Percentiles rank a stretch among this genome's conserved stretches.
Conservation (phyloP, 2,113 vertebrate species). For the Rhinoderma darwinii region DNA sequence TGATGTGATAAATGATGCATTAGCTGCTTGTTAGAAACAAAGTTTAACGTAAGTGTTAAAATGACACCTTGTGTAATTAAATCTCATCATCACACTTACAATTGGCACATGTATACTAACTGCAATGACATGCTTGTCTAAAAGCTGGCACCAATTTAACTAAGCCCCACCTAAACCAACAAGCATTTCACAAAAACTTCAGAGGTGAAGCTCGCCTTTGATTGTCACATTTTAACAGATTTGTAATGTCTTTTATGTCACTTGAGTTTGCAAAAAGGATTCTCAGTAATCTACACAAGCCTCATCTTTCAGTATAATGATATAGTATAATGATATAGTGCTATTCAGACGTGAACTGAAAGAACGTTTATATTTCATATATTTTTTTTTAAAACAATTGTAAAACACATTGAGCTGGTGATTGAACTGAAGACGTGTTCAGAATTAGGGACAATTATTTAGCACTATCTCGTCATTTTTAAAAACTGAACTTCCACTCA, state of each 20-base stretch:
- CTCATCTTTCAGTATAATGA: neutral
- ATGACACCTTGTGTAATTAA: constrained; percentile 50
- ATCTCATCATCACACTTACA: constrained; percentile 50
- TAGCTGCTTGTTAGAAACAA: constrained; percentile 53
- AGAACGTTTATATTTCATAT: neutral
- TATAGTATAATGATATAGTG: neutral
- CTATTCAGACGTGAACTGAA: neutral
- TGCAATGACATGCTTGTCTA: constrained; percentile 38
- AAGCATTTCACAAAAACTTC: constrained; percentile 45
- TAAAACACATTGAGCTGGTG: too few species aligned
- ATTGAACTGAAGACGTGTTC: too few species aligned
- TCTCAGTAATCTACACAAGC: neutral
- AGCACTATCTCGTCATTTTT: too few species aligned
- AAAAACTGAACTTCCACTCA: too few species aligned
- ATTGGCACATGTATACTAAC: constrained; percentile 51
- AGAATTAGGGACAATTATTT: too few species aligned
- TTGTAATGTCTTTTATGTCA: constrained; percentile 23
- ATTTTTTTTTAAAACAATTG: too few species aligned
- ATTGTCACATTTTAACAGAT: constrained; percentile 19
- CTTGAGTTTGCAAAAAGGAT: neutral
- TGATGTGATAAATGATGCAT: constrained; percentile 55
- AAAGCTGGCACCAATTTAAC: constrained; percentile 50
- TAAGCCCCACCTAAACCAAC: constrained; percentile 54
- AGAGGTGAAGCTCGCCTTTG: constrained; percentile 34
- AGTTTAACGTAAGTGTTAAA: constrained; percentile 53